phyloP scores from a whole-genome alignment of 1,140 invertebrate species.

The Cotesia chilonis region DNA sequence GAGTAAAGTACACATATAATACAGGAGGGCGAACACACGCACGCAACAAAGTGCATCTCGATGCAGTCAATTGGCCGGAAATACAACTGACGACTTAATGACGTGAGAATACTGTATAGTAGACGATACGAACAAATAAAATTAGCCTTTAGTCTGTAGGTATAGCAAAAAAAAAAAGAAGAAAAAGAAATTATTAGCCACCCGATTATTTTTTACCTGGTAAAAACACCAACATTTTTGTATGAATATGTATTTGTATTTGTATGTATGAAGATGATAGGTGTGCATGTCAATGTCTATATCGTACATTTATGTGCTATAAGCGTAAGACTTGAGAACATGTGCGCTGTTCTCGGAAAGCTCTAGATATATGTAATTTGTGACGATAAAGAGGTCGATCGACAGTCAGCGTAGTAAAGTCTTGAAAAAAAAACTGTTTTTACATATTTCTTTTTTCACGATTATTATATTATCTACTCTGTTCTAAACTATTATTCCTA shows the following conservation, averaged over 20 bases:
- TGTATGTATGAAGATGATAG: neutral
- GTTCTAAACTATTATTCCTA: constrained; percentile 17
- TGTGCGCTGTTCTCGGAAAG: constrained; percentile 29
- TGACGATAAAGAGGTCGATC: constrained; percentile 38
- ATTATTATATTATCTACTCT: neutral
- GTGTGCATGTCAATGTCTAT: neutral
- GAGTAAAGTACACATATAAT: too few species aligned
- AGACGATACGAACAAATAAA: too few species aligned
- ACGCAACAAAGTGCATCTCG: constrained; percentile 31
- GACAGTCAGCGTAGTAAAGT: constrained; percentile 7
- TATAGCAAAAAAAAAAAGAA: neutral
- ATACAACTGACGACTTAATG: constrained; percentile 16
- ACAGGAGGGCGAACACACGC: constrained; percentile 15
- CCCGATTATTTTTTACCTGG: constrained; percentile 5
- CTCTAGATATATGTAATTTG: constrained; percentile 31
- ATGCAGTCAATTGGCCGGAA: constrained; percentile 23
- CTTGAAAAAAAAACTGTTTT: neutral
- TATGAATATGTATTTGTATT: neutral
- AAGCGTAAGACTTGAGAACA: neutral
- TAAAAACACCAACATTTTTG: too few species aligned
- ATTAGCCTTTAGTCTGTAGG: too few species aligned
- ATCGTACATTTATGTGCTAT: neutral
- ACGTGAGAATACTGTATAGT: constrained; percentile 3
- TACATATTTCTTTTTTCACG: constrained; percentile 17
- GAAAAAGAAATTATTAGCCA: neutral